These are phyloP conservation scores for Lasioglossum pauxillum DNA, from an alignment of 2,888 invertebrate species.

Conservation along the genomic window DNA sequence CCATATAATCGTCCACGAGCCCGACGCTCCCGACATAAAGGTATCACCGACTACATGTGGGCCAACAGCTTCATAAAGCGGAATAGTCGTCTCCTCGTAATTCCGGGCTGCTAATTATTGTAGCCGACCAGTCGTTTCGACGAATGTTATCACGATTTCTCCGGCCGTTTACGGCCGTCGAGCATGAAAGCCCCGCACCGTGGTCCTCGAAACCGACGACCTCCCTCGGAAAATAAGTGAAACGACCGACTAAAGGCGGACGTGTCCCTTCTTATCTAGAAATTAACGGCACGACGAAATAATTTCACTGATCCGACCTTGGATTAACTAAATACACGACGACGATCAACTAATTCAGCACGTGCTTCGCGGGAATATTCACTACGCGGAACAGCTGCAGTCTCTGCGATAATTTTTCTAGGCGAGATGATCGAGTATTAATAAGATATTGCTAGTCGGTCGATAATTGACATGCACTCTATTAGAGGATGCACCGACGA, in stretches of 20 bases:
- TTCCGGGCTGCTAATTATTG: slow-evolving; percentile 58
- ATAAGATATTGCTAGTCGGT: not conserved
- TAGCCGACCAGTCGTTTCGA: slow-evolving; percentile 38
- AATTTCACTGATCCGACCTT: not conserved
- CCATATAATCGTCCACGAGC: slow-evolving; percentile 45
- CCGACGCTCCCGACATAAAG: slow-evolving; percentile 46
- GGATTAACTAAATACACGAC: not conserved
- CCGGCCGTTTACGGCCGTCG: slow-evolving; percentile 33
- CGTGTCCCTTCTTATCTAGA: not conserved
- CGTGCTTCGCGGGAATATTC: not conserved
- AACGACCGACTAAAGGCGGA: not conserved
- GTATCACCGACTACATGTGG: slow-evolving; percentile 40
- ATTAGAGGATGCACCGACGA: not conserved
- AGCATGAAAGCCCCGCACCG: slow-evolving; percentile 27
- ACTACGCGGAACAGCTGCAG: not conserved
- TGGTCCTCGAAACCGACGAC: not conserved
- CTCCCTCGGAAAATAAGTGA: not conserved
- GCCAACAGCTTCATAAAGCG: slow-evolving; percentile 54
- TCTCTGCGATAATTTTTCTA: not conserved
- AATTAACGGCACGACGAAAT: not conserved
- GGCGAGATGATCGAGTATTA: not conserved
- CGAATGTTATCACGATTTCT: slow-evolving; percentile 47
- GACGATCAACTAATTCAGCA: not conserved
- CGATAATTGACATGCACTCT: not conserved
- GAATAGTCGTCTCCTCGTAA: slow-evolving; percentile 53